Base-by-base conservation (phyloP, 2,888 invertebrate species). In the Machimus atricapillus region DNA sequence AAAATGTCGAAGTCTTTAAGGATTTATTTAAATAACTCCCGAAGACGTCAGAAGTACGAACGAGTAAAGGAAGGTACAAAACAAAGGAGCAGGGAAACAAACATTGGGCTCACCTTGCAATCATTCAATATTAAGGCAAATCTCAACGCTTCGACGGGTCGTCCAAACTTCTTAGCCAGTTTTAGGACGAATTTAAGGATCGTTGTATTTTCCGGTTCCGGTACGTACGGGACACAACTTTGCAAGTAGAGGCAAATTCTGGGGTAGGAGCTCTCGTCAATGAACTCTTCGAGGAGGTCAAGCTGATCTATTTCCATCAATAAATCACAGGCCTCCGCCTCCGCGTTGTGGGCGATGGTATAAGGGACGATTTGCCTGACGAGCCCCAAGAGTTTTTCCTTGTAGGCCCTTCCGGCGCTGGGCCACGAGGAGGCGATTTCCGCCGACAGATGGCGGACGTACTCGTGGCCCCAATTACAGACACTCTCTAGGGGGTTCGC, bases 391-490 rank as follows among this genome's bases (percentile, higher is more conserved):
- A 98, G 93, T 86, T 94, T 93, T 77, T 94, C 93, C 3, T 90
- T 90, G 66, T 89, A 88, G 1, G 90, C 91, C 0, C 91, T 90
- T 0, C 90, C 90, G 2, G 90, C 90, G 5, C 92, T 90, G 5
- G 91, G 90, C 97, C 97, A 97, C 92, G 97, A 97, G 88, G 95
- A 95, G 12, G 97, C 95, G 86, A 98, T 96, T 92, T 96, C 96
- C 81, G 94, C 94, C 90, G 96, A 96, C 83, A 96, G 93, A 93
- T 98, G 98, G 89, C 97, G 94, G 87, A 98, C 97, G 94, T 98
- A 98, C 93, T 98, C 98, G 93, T 98, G 98, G 1, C 98, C 98
- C 98, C 98, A 98, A 90, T 97, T 97, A 23, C 97, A 97, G 89
- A 98, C 96, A 88, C 95, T 95, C 31, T 95, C 95, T 56, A 97